These are phyloP conservation scores for Cryptocephalus primarius DNA, from an alignment of 2,888 invertebrate species.

Conservation along the genomic window DNA sequence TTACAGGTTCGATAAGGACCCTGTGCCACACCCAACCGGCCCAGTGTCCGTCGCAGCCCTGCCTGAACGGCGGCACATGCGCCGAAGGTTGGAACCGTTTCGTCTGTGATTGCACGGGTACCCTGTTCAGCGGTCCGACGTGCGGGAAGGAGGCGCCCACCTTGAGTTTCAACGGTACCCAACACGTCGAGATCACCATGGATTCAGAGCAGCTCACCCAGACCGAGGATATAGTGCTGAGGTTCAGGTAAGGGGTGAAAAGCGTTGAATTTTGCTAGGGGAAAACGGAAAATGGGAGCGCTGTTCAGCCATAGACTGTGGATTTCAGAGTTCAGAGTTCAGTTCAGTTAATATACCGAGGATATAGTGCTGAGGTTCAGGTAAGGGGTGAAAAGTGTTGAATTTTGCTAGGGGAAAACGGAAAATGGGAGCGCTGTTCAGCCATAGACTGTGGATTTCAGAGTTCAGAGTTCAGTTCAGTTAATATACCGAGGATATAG, in stretches of 20 bases:
- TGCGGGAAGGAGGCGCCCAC: conserved; percentile 86
- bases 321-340: too few relatives aligned
- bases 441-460: too few relatives aligned
- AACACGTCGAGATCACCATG: conserved; percentile 54
- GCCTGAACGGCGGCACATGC: conserved; percentile 81
- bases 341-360: too few relatives aligned
- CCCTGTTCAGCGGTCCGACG: conserved; percentile 79
- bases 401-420: too few relatives aligned
- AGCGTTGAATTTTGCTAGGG: too few relatives aligned
- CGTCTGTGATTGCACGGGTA: conserved; percentile 85
- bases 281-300: too few relatives aligned
- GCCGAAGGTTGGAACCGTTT: conserved; percentile 93
- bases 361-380: too few relatives aligned
- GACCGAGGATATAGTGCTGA: conserved; percentile 77
- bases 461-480: too few relatives aligned
- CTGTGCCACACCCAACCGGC: conserved; percentile 75
- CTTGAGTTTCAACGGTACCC: conserved; percentile 77
- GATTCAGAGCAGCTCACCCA: conserved; percentile 47
- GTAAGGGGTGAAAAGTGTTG: too few relatives aligned
- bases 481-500: too few relatives aligned
- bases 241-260: conserved; percentile 63
- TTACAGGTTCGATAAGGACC: conserved; percentile 73
- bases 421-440: too few relatives aligned
- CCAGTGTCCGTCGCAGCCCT: conserved; percentile 76
- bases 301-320: too few relatives aligned